A percentile compares a stretch with the other conserved stretches of the same genome.
These are phyloP conservation scores for Teleogryllus occipitalis DNA, from an alignment of 1,140 invertebrate genomes.

Conservation along the genomic window DNA sequence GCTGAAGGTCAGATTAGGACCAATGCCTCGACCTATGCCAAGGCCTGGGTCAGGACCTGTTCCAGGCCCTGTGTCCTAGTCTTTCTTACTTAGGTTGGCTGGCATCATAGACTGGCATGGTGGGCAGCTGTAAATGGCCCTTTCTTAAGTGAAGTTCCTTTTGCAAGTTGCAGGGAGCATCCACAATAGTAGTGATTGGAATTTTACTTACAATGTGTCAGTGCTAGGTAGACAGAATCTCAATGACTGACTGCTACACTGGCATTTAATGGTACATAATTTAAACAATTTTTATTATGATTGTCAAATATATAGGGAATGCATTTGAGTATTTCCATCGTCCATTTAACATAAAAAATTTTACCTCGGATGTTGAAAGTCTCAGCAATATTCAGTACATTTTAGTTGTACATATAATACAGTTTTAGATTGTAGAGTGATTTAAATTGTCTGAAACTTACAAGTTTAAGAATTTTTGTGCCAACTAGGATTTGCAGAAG, in stretches of 20 bases:
- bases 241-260: not conserved
- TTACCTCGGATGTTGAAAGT: not conserved
- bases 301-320: not conserved
- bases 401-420: not conserved
- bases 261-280: conserved; percentile 1
- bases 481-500: not conserved
- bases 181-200: not conserved
- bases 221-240: not conserved
- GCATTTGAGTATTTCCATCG: not conserved
- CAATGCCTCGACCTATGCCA: not conserved
- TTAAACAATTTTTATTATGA: not conserved
- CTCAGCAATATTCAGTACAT: not conserved
- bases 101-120: no score
- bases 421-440: not conserved
- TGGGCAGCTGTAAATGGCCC: not conserved
- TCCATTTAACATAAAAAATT: not conserved
- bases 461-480: not conserved
- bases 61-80: not conserved
- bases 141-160: not conserved
- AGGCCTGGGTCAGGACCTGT: not conserved
- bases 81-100: not conserved
- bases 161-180: not conserved
- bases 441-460: not conserved
- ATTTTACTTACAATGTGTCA: not conserved
- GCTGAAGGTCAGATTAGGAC: conserved; percentile 31